Conservation (phyloP, 2,797 vertebrate genomes). For the Sebastes glaucus region DNA sequence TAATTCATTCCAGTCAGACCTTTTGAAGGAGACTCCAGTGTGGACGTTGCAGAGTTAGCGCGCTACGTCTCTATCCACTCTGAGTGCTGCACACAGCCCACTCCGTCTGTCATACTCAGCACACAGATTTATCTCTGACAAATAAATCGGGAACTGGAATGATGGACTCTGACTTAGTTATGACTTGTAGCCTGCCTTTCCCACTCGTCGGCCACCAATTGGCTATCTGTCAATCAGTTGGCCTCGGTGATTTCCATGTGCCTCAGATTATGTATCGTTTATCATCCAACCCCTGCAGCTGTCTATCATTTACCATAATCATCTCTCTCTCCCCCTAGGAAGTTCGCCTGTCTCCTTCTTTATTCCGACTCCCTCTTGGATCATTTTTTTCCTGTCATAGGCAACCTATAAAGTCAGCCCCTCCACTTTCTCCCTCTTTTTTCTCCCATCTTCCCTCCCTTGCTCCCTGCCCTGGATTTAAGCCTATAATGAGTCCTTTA, state of each 20-base stretch:
- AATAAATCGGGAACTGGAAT: constrained; percentile 74
- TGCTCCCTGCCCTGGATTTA: constrained; percentile 47
- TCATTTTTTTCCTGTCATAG: constrained; percentile 48
- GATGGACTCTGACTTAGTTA: constrained; percentile 70
- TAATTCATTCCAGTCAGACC: constrained; percentile 15
- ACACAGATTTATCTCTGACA: constrained; percentile 76
- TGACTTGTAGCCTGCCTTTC: constrained; percentile 74
- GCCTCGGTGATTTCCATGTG: constrained; percentile 65
- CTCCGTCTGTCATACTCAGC: constrained; percentile 50
- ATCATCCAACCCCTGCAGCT: constrained; percentile 71
- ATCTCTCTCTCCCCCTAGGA: constrained; percentile 42
- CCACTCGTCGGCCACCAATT: constrained; percentile 69
- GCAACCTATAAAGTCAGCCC: constrained; percentile 45
- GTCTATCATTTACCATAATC: constrained; percentile 71
- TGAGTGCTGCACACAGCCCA: constrained; percentile 27
- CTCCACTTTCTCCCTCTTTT: constrained; percentile 22
- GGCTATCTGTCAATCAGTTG: constrained; percentile 75
- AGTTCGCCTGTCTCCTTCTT: constrained; percentile 43
- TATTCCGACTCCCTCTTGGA: constrained; percentile 33
- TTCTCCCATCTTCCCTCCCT: constrained; percentile 37
- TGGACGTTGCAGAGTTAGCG: constrained; percentile 13
- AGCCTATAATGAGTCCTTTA: constrained; percentile 58
- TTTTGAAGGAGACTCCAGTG: constrained; percentile 10
- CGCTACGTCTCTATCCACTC: constrained; percentile 23
- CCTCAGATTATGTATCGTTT: constrained; percentile 69